phyloP scores from a whole-genome alignment of 35 echinoderm and acorn worm genomes.

The Anneissia japonica region DNA sequence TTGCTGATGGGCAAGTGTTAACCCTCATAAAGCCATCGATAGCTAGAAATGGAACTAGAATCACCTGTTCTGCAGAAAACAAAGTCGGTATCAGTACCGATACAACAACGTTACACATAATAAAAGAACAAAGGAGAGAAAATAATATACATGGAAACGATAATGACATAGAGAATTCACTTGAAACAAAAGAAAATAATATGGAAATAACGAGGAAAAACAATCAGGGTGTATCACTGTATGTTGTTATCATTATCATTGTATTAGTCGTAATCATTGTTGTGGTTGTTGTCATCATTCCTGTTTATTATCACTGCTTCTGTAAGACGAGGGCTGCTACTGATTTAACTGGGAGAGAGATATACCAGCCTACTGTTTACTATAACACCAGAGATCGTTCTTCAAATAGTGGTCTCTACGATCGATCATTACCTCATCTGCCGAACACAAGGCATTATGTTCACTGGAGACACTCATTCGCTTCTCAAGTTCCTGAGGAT shows the following conservation, averaged over 20 bases:
- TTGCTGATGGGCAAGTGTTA: background rate
- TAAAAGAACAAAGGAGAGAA: too few species aligned
- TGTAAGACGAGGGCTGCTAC: background rate
- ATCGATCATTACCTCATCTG: background rate
- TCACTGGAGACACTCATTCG: background rate
- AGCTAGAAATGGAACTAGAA: too few species aligned
- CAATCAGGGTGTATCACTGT: background rate
- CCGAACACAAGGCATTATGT: background rate
- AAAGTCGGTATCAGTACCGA: too few species aligned
- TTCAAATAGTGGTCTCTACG: background rate
- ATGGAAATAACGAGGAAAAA: background rate
- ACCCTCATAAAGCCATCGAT: too few species aligned
- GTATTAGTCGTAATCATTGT: background rate
- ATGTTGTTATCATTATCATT: background rate
- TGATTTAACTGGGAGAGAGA: background rate
- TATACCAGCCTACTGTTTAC: background rate
- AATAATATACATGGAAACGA: background rate
- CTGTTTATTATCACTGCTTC: background rate
- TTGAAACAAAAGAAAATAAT: background rate
- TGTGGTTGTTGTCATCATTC: background rate
- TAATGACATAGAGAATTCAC: background rate
- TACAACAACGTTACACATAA: too few species aligned
- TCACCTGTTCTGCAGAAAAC: too few species aligned
- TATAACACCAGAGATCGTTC: background rate
- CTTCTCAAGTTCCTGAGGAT: background rate